Conservation (phyloP, 2,888 invertebrate species). For the Euplexia lucipara region DNA sequence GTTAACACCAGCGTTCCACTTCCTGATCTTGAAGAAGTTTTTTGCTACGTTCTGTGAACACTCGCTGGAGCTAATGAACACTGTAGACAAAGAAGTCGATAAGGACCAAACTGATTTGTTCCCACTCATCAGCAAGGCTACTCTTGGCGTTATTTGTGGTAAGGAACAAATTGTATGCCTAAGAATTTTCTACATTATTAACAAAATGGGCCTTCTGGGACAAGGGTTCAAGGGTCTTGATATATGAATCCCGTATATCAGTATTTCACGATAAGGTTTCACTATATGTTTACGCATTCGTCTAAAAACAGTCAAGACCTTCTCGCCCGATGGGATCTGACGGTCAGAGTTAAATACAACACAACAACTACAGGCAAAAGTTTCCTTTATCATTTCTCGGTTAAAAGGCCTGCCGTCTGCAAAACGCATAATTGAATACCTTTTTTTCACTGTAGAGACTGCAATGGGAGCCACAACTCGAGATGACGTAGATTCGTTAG, state of each 20-base stretch:
- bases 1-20: slow-evolving; percentile 87
- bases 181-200: not conserved
- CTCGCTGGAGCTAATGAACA: slow-evolving; percentile 68
- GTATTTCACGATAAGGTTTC: too few species aligned
- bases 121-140: slow-evolving; percentile 82
- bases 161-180: slow-evolving; percentile 29
- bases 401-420: too few species aligned
- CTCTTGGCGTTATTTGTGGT: slow-evolving; percentile 72
- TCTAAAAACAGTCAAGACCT: too few species aligned
- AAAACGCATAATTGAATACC: not conserved
- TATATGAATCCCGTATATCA: too few species aligned
- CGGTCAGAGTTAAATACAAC: too few species aligned
- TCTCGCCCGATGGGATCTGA: too few species aligned
- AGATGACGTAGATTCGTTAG: slow-evolving; percentile 69
- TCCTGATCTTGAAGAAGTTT: slow-evolving; percentile 81
- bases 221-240: too few species aligned
- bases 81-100: slow-evolving; percentile 52
- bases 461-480: slow-evolving; percentile 91
- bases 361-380: too few species aligned
- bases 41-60: slow-evolving; percentile 77
- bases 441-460: slow-evolving; percentile 60
- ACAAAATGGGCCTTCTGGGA: too few species aligned
- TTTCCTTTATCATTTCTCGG: too few species aligned
- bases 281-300: too few species aligned
- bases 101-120: slow-evolving; percentile 79